Percentiles rank a stretch among this genome's conserved stretches.
phyloP scores from a whole-genome alignment of 2,113 vertebrate genomes.

The Varanus komodoensis region DNA sequence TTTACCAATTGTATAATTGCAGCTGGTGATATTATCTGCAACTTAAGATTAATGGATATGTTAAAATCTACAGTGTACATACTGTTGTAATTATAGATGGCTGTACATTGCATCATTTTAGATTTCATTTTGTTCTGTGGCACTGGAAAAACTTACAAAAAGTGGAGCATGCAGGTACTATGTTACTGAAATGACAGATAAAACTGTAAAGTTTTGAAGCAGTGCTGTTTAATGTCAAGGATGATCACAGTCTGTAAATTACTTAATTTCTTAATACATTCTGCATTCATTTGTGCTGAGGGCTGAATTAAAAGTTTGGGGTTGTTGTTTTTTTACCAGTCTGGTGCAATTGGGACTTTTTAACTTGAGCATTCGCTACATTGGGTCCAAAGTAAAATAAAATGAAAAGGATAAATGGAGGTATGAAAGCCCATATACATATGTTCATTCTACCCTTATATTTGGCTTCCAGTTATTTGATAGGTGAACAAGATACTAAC shows the following conservation, averaged over 20 bases:
- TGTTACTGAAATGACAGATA: constrained; percentile 20
- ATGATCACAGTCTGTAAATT: constrained; percentile 42
- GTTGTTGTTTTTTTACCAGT: constrained; percentile 2
- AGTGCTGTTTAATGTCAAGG: constrained; percentile 59
- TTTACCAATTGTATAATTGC: constrained; percentile 26
- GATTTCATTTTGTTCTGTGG: constrained; percentile 14
- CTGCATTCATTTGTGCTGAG: constrained; percentile 55
- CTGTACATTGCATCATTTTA: constrained; percentile 27
- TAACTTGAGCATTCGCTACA: constrained; percentile 25
- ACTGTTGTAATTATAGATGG: constrained; percentile 13
- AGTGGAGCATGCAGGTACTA: constrained; percentile 11
- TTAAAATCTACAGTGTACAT: constrained; percentile 32
- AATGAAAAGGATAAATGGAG: constrained; percentile 32
- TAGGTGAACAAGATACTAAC: neutral
- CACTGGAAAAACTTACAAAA: constrained; percentile 34
- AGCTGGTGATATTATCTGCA: constrained; percentile 4
- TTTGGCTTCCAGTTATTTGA: constrained; percentile 25
- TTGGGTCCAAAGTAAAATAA: constrained; percentile 30
- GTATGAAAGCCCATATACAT: constrained; percentile 15
- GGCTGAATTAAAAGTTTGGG: constrained; percentile 49
- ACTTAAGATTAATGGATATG: neutral
- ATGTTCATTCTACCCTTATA: neutral
- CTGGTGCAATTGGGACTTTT: constrained; percentile 42
- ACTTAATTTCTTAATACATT: constrained; percentile 21
- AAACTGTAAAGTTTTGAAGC: constrained; percentile 68